A percentile compares a stretch with the other conserved stretches of the same genome.
Evolutionary conservation across 2,888 invertebrate species (phyloP).

Genomic region (Harpalus rubripes): DNA sequence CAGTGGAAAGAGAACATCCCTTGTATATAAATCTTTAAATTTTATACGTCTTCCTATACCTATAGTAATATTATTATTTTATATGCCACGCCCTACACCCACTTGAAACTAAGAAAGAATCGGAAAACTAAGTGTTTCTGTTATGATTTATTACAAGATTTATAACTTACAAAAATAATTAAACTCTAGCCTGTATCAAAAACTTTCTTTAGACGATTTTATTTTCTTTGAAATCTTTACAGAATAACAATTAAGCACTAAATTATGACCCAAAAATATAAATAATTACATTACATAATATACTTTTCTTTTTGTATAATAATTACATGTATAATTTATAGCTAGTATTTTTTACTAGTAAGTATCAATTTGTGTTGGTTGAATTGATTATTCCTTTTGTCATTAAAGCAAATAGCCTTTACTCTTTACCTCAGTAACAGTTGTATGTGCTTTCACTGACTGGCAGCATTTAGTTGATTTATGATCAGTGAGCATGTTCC

Average conservation of each 20-base stretch:
- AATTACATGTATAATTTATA: not conserved
- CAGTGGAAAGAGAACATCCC: no score
- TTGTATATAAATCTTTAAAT: no score
- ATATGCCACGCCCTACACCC: not conserved
- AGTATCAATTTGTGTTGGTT: no score
- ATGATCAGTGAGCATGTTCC: no score
- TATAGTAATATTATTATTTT: not conserved
- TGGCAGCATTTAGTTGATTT: no score
- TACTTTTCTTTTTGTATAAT: not conserved
- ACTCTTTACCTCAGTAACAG: no score
- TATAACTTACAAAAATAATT: slow-evolving; percentile 4
- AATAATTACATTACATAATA: not conserved
- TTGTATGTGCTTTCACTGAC: no score
- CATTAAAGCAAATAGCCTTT: no score
- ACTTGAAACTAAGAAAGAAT: not conserved
- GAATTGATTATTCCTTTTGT: no score
- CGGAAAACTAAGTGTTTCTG: slow-evolving; percentile 32
- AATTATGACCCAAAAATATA: not conserved
- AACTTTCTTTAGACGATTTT: slow-evolving; percentile 67
- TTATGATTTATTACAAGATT: slow-evolving; percentile 4
- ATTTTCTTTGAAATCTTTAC: slow-evolving; percentile 65
- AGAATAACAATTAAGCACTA: not conserved
- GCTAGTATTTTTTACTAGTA: no score
- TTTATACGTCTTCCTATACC: not conserved
- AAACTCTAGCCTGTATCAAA: slow-evolving; percentile 28